phyloP scores from a whole-genome alignment of 2,888 invertebrate genomes.

The Scrobipalpa costella region DNA sequence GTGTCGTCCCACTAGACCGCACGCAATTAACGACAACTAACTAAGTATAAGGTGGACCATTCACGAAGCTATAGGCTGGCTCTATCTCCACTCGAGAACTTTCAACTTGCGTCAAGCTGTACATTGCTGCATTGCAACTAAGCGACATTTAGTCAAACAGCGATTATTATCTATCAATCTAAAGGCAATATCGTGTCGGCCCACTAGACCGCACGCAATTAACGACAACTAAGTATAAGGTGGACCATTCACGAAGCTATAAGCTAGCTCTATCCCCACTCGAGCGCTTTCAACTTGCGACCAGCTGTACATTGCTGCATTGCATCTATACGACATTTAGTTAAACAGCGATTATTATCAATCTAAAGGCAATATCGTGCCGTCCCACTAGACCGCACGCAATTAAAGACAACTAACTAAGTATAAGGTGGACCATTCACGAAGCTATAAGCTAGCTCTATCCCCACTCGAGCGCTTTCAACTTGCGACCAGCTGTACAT shows the following conservation, averaged over 20 bases:
- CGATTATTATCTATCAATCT: slow-evolving; percentile 22
- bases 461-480: background rate
- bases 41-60: slow-evolving; percentile 18
- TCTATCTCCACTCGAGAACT: background rate
- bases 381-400: slow-evolving; percentile 19
- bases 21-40: slow-evolving; percentile 23
- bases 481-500: background rate
- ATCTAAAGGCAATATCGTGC: slow-evolving; percentile 22
- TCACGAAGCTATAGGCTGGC: background rate
- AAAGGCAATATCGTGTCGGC: slow-evolving; percentile 21
- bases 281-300: background rate
- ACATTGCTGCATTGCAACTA: background rate
- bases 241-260: background rate
- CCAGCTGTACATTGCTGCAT: background rate
- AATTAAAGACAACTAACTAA: slow-evolving; percentile 23
- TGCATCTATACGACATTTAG: slow-evolving; percentile 7
- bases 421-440: slow-evolving; percentile 14
- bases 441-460: background rate
- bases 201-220: slow-evolving; percentile 22
- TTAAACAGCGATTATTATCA: slow-evolving; percentile 21
- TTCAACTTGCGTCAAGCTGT: background rate
- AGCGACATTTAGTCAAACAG: slow-evolving; percentile 18
- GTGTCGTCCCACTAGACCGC: slow-evolving; percentile 18
- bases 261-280: background rate
- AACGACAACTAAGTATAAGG: slow-evolving; percentile 21